Conservation (phyloP, 2,797 vertebrate species). For the Melanotaenia boesemani region DNA sequence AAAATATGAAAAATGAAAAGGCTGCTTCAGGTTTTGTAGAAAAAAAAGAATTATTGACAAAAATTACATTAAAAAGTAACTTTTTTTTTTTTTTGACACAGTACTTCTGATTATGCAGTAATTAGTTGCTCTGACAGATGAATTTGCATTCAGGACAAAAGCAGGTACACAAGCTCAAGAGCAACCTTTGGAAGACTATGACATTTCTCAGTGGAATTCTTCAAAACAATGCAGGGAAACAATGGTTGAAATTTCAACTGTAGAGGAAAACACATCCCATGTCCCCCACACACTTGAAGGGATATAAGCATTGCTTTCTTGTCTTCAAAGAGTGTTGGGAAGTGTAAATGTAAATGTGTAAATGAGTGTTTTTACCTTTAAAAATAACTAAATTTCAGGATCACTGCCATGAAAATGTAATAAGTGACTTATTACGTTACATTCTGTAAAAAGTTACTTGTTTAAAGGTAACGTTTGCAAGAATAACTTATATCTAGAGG, state of each 20-base stretch:
- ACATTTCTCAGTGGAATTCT: neutral
- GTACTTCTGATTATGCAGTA: slow-evolving; percentile 4
- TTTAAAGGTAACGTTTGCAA: neutral
- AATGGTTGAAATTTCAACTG: slow-evolving; percentile 32
- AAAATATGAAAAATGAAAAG: slow-evolving; percentile 19
- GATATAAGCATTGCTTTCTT: slow-evolving; percentile 36
- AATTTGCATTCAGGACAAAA: slow-evolving; percentile 10
- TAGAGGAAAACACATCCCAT: slow-evolving; percentile 22
- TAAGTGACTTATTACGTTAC: neutral
- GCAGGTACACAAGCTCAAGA: neutral
- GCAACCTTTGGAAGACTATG: slow-evolving; percentile 2
- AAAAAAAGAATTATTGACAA: neutral
- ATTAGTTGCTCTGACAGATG: neutral
- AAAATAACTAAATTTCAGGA: neutral
- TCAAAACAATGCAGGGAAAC: neutral
- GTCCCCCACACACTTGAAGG: slow-evolving; percentile 22
- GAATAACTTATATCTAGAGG: too few species aligned
- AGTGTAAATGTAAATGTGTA: neutral
- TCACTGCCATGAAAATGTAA: neutral
- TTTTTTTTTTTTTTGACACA: neutral
- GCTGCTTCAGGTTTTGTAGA: slow-evolving; percentile 13
- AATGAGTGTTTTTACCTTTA: neutral
- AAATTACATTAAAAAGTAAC: slow-evolving; percentile 6
- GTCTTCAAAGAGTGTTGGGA: slow-evolving; percentile 12
- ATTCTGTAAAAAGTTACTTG: neutral